Conservation (phyloP, 2,888 invertebrate genomes). For the Blera fallax region DNA sequence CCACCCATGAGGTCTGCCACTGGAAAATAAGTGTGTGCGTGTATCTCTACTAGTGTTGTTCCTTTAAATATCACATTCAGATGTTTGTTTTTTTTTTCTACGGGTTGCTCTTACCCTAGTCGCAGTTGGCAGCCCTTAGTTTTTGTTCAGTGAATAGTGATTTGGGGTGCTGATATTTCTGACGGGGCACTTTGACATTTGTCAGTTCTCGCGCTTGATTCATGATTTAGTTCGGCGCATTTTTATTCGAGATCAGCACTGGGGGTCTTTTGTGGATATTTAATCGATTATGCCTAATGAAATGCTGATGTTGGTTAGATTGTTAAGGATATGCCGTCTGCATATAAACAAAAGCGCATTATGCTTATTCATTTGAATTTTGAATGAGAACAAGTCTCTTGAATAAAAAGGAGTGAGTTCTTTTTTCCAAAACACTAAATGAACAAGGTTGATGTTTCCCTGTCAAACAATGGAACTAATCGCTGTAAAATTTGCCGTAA, state of each 20-base stretch:
- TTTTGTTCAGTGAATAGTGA: conserved; percentile 44
- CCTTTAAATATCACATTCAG: conserved; percentile 16
- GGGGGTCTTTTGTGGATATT: conserved; percentile 34
- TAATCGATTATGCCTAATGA: conserved; percentile 49
- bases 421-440: conserved; percentile 40
- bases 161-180: conserved; percentile 24
- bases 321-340: conserved; percentile 8
- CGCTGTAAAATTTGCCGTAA: conserved; percentile 26
- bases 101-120: conserved; percentile 36
- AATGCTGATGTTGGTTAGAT: conserved; percentile 1
- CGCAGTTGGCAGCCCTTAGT: conserved; percentile 22
- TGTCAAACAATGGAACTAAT: conserved; percentile 32
- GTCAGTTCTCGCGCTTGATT: conserved; percentile 57
- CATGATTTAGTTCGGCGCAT: conserved; percentile 14
- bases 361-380: conserved; percentile 23
- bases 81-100: conserved; percentile 42
- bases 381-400: conserved; percentile 21
- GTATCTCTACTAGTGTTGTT: background rate
- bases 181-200: conserved; percentile 53
- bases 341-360: conserved; percentile 51
- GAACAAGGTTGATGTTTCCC: conserved; percentile 46
- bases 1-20: conserved; percentile 41
- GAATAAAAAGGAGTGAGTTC: conserved; percentile 18
- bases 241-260: conserved; percentile 5
- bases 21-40: conserved; percentile 10